phyloP scores from a whole-genome alignment of 2,888 invertebrate genomes.

The Troides oblongomaculatus region DNA sequence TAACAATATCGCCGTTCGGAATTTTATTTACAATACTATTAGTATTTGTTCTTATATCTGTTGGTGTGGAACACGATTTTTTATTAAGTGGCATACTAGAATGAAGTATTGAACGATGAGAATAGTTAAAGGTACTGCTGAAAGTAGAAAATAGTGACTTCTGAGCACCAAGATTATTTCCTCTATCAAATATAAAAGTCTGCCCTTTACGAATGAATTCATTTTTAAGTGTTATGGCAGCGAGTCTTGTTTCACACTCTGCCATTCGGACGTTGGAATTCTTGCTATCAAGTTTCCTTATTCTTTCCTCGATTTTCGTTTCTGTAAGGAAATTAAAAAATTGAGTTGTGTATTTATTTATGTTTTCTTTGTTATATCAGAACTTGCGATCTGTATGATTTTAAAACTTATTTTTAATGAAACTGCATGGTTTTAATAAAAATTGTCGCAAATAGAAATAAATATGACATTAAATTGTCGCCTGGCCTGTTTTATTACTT shows the following conservation, averaged over 20 bases:
- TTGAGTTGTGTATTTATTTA: too few relatives aligned
- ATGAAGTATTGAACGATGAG: background rate
- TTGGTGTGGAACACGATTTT: background rate
- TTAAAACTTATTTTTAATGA: too few relatives aligned
- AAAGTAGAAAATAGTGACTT: background rate
- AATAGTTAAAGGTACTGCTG: background rate
- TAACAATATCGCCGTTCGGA: constrained; percentile 2
- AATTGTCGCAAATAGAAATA: too few relatives aligned
- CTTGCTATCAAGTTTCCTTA: constrained; percentile 16
- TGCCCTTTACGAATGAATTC: constrained; percentile 15
- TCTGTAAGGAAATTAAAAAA: constrained; percentile 11
- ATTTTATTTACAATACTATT: background rate
- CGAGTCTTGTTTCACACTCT: constrained; percentile 4
- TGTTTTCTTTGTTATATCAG: too few relatives aligned
- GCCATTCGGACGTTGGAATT: constrained; percentile 1
- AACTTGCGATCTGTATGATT: too few relatives aligned
- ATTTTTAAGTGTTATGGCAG: background rate
- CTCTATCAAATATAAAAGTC: constrained; percentile 19
- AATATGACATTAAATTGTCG: too few relatives aligned
- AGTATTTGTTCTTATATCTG: background rate
- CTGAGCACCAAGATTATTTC: background rate
- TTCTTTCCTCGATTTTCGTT: constrained; percentile 19
- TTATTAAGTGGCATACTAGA: constrained; percentile 5
- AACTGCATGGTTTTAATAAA: too few relatives aligned
- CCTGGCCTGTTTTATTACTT: too few relatives aligned